Conservation (phyloP, 1,140 invertebrate species). For the Heliconius himera region DNA sequence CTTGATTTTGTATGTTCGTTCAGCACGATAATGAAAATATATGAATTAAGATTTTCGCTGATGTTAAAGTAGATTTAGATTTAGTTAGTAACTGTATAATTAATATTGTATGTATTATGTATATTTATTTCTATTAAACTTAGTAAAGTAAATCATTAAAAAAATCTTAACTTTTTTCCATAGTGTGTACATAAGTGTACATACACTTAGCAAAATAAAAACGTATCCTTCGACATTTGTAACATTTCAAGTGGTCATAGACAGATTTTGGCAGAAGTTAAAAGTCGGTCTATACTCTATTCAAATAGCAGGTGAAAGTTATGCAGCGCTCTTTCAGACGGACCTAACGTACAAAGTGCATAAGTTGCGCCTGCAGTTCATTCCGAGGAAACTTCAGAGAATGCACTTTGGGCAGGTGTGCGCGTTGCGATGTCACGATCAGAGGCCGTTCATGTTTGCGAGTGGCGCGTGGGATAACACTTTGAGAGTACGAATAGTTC, state of each 20-base stretch:
- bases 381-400: conserved; percentile 69
- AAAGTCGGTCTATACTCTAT: not conserved
- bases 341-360: conserved; percentile 70
- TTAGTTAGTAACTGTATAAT: not conserved
- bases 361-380: conserved; percentile 68
- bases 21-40: not conserved
- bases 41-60: too few species aligned
- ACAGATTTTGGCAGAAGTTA: not conserved
- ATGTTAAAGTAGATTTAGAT: too few species aligned
- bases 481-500: conserved; percentile 54
- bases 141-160: not conserved
- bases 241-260: not conserved
- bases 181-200: too few species aligned
- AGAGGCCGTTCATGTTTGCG: conserved; percentile 61
- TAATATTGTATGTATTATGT: not conserved
- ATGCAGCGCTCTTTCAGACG: conserved; percentile 44
- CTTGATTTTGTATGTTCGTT: not conserved
- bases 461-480: conserved; percentile 76
- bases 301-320: not conserved
- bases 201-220: too few species aligned
- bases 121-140: not conserved
- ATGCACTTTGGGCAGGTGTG: conserved; percentile 70
- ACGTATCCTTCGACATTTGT: too few species aligned
- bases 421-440: conserved; percentile 61
- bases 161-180: not conserved